Percentiles rank a stretch among this genome's conserved stretches.
Conservation (phyloP, 2,888 invertebrate species). For the Noctua comes region DNA sequence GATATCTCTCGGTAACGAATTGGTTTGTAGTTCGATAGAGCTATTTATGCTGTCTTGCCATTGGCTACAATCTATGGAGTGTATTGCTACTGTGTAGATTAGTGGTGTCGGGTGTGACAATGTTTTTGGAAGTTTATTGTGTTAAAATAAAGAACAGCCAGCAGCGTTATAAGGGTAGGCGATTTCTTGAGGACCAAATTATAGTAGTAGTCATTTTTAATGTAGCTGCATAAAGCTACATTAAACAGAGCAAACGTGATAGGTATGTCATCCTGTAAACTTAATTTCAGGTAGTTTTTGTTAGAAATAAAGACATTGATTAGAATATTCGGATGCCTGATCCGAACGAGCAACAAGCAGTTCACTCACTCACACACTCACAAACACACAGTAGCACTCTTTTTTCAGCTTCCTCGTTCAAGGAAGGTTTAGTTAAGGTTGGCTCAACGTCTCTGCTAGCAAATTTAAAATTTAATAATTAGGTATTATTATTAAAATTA, state of each 20-base stretch:
- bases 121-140: conserved; percentile 29
- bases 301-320: neutral
- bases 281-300: neutral
- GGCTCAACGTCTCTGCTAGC: neutral
- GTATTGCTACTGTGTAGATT: conserved; percentile 42
- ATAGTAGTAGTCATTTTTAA: neutral
- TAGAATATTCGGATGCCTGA: neutral
- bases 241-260: neutral
- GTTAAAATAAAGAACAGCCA: neutral
- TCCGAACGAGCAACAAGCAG: neutral
- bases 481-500: too few species aligned
- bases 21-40: conserved; percentile 50
- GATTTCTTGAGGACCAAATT: neutral
- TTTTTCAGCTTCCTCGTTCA: neutral
- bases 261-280: neutral
- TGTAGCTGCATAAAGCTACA: neutral
- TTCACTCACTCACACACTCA: too few species aligned
- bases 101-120: conserved; percentile 1
- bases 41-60: conserved; percentile 39
- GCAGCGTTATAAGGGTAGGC: neutral
- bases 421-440: neutral
- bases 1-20: conserved; percentile 56
- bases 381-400: too few species aligned
- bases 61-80: conserved; percentile 40
- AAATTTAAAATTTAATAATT: neutral